phyloP scores from a whole-genome alignment of 2,113 vertebrate species.

The Stercorarius parasiticus region DNA sequence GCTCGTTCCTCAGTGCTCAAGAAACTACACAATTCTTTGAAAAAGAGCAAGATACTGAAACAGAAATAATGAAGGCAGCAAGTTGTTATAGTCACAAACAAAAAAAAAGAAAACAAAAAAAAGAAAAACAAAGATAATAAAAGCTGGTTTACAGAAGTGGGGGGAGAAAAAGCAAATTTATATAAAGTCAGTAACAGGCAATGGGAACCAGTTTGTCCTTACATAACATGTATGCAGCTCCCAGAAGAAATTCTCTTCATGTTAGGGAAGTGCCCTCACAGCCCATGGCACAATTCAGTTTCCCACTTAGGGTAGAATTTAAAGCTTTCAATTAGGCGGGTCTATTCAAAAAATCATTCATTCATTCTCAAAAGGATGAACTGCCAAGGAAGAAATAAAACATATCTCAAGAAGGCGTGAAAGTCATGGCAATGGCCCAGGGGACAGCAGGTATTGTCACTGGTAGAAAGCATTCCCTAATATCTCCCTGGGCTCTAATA shows the following conservation, averaged over 20 bases:
- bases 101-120: not conserved
- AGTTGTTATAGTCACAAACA: not conserved
- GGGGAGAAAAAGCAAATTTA: not conserved
- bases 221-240: fast-evolving
- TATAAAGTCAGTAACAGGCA: not conserved
- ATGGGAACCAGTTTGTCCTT: not conserved
- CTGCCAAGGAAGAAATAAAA: conserved; percentile 32
- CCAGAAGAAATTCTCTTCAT: not conserved
- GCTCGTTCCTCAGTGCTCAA: not conserved
- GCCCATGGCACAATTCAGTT: not conserved
- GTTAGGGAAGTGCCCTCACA: not conserved
- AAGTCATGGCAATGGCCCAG: not conserved
- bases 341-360: not conserved
- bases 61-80: not conserved
- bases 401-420: not conserved
- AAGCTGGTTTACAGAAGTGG: not conserved
- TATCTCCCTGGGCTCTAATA: not conserved
- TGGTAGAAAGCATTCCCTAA: not conserved
- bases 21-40: not conserved
- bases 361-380: not conserved
- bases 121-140: not conserved
- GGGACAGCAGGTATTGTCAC: not conserved
- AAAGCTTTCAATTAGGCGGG: not conserved
- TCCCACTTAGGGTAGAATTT: not conserved
- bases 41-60: not conserved